Percentiles rank a stretch among this genome's conserved stretches.
Evolutionary conservation across 2,888 invertebrate species (phyloP).

Genomic region (Clunio marinus): DNA sequence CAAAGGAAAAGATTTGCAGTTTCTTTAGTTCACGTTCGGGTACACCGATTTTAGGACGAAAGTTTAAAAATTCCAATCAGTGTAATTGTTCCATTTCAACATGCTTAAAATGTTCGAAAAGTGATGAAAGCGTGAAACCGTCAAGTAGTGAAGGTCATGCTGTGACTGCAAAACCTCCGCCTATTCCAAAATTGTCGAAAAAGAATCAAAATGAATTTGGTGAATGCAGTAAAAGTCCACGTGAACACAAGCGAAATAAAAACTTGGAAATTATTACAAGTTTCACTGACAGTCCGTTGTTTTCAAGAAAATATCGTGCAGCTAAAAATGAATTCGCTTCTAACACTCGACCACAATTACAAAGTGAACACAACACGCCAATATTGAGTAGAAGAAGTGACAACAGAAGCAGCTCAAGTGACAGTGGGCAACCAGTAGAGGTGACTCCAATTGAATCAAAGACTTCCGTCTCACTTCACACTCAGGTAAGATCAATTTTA

Average conservation of each 20-base stretch:
- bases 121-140: not conserved
- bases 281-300: conserved; percentile 51
- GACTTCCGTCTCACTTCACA: conserved; percentile 51
- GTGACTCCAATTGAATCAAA: conserved; percentile 50
- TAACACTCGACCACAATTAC: conserved; percentile 39
- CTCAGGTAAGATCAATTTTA: conserved; percentile 46
- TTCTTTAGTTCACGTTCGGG: conserved; percentile 34
- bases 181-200: conserved; percentile 15
- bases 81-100: conserved; percentile 11
- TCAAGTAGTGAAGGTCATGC: no score
- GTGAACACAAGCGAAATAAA: conserved; percentile 42
- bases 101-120: conserved; percentile 22
- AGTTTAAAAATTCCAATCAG: conserved; percentile 7
- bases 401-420: conserved; percentile 44
- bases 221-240: conserved; percentile 32
- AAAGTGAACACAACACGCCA: conserved; percentile 44
- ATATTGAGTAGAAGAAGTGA: conserved; percentile 48
- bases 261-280: conserved; percentile 51
- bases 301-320: conserved; percentile 50
- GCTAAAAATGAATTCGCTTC: conserved; percentile 38
- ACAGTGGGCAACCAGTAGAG: conserved; percentile 45
- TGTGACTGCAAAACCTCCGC: conserved; percentile 13
- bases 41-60: conserved; percentile 32
- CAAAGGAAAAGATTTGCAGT: conserved; percentile 33
- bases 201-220: not conserved